Conservation (phyloP, 2,113 vertebrate genomes). For the Pseudonaja textilis region DNA sequence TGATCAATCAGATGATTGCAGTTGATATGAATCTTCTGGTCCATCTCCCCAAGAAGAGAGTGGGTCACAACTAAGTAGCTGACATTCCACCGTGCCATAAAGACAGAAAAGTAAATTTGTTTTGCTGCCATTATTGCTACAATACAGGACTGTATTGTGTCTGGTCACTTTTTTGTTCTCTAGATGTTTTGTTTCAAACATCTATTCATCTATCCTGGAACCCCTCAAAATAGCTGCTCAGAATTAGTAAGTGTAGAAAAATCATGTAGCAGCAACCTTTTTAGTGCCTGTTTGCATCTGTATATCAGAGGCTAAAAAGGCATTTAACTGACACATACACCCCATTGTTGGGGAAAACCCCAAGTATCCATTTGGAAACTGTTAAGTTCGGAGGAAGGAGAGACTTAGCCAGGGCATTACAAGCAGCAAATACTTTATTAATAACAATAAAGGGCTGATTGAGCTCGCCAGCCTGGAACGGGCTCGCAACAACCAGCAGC, state of each 20-base stretch:
- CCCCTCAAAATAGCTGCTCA: neutral
- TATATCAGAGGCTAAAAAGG: neutral
- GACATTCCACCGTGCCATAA: neutral
- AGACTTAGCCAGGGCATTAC: too few relatives aligned
- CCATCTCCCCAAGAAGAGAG: neutral
- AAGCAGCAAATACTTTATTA: too few relatives aligned
- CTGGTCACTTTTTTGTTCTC: neutral
- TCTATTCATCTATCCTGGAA: neutral
- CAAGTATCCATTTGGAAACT: neutral
- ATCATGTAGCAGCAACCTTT: neutral
- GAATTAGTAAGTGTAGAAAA: neutral
- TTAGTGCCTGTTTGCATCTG: neutral
- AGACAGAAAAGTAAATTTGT: neutral
- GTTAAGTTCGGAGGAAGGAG: too few relatives aligned
- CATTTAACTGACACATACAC: neutral
- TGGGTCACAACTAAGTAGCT: neutral
- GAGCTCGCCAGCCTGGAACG: too few relatives aligned
- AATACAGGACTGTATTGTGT: neutral
- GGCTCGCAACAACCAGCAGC: too few relatives aligned
- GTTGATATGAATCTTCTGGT: neutral
- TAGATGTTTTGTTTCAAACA: neutral
- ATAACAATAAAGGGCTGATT: too few relatives aligned
- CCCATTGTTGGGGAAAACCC: neutral
- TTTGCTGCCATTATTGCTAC: neutral
- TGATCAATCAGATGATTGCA: neutral